A percentile compares a stretch with the other conserved stretches of the same genome.
phyloP scores from a whole-genome alignment of 2,113 vertebrate genomes.

The Castor canadensis region DNA sequence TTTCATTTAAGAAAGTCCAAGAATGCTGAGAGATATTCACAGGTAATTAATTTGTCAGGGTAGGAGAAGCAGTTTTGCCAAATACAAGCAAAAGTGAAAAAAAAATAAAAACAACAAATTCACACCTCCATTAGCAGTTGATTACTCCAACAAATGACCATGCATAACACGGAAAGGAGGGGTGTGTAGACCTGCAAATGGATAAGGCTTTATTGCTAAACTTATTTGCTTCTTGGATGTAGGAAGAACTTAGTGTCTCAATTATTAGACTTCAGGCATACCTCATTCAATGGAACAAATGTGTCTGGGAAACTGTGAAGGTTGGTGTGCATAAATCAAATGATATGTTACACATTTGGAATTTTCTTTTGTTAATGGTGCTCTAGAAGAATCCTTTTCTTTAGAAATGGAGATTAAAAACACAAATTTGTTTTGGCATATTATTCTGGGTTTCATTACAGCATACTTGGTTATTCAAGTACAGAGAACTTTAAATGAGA shows the following conservation, averaged over 20 bases:
- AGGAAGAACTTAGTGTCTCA: neutral
- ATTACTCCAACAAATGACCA: slow-evolving; percentile 54
- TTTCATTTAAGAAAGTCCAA: neutral
- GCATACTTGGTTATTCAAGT: neutral
- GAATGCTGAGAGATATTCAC: neutral
- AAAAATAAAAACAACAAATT: neutral
- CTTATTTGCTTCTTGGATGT: neutral
- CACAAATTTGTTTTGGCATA: neutral
- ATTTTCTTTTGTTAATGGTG: neutral
- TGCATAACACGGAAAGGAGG: neutral
- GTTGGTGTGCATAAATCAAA: neutral
- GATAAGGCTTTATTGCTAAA: neutral
- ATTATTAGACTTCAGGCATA: neutral
- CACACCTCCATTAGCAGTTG: neutral
- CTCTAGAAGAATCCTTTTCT: neutral
- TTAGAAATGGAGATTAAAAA: slow-evolving; percentile 32
- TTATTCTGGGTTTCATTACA: neutral
- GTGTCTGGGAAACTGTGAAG: neutral
- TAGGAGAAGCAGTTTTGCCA: slow-evolving; percentile 35
- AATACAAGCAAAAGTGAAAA: slow-evolving; percentile 5
- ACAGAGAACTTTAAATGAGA: neutral
- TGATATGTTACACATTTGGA: neutral
- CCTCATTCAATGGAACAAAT: neutral
- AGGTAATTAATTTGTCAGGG: slow-evolving; percentile 43
- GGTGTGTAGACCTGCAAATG: neutral